A percentile compares a stretch with the other conserved stretches of the same genome.
These are phyloP conservation scores for Baryphthengus martii DNA, from an alignment of 2,113 vertebrate species.

Conservation along the genomic window DNA sequence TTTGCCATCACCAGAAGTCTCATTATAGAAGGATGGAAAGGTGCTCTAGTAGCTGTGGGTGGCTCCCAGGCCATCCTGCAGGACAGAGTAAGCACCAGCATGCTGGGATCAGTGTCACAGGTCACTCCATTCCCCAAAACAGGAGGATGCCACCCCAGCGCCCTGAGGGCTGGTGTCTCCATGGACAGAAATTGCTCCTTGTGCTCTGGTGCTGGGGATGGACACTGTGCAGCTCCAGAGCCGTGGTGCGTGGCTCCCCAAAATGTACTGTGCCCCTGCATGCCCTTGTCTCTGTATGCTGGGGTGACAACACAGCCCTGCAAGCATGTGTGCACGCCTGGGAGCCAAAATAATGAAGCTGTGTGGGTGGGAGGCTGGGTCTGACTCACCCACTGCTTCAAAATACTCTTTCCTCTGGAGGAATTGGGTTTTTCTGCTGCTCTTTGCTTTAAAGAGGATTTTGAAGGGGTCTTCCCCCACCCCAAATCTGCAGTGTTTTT, in stretches of 20 bases:
- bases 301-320: background rate
- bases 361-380: background rate
- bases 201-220: background rate
- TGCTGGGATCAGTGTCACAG: fast-evolving
- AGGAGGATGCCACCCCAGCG: background rate
- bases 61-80: background rate
- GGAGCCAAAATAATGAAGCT: slow-evolving; percentile 4
- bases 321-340: fast-evolving
- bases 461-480: background rate
- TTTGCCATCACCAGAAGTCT: background rate
- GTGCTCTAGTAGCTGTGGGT: background rate
- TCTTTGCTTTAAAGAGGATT: background rate
- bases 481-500: background rate
- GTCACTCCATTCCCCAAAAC: background rate
- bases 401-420: background rate
- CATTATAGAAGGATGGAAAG: fast-evolving
- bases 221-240: background rate
- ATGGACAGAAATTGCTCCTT: fast-evolving
- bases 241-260: fast-evolving
- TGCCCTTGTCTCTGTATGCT: fast-evolving
- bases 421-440: background rate
- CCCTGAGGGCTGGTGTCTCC: background rate
- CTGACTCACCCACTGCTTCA: background rate
- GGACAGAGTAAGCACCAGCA: background rate
- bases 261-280: background rate